These are phyloP conservation scores for Strigamia maritima DNA, from an alignment of 2,888 invertebrate genomes.

Conservation along the genomic window DNA sequence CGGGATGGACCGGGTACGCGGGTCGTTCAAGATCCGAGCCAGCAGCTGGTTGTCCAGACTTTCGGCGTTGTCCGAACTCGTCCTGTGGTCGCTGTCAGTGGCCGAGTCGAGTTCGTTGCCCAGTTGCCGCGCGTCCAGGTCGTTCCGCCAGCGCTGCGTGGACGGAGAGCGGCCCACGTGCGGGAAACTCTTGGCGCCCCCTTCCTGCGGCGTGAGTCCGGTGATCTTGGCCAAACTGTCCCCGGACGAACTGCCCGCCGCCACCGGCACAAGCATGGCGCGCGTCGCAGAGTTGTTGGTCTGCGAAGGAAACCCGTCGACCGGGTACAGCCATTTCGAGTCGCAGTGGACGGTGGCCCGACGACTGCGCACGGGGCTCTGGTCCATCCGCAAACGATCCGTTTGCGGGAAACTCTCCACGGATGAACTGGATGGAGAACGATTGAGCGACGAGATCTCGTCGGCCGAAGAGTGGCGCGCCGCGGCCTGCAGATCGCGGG, in stretches of 20 bases:
- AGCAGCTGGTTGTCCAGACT: neutral
- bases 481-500: slow-evolving; percentile 36
- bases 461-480: slow-evolving; percentile 70
- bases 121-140: neutral
- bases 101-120: slow-evolving; percentile 38
- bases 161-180: slow-evolving; percentile 45
- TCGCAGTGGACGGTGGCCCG: slow-evolving; percentile 54
- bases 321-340: slow-evolving; percentile 60
- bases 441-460: slow-evolving; percentile 74
- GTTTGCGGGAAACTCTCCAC: slow-evolving; percentile 71
- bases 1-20: neutral
- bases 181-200: slow-evolving; percentile 44
- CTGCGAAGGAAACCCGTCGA: slow-evolving; percentile 56
- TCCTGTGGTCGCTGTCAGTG: slow-evolving; percentile 38
- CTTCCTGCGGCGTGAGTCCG: slow-evolving; percentile 42
- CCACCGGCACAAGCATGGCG: neutral
- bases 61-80: slow-evolving; percentile 39
- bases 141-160: slow-evolving; percentile 39
- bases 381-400: slow-evolving; percentile 64
- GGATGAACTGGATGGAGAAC: slow-evolving; percentile 77
- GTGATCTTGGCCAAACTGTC: slow-evolving; percentile 42
- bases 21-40: neutral
- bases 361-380: slow-evolving; percentile 59
- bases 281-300: slow-evolving; percentile 17
- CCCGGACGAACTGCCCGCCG: slow-evolving; percentile 40